Percentiles rank a stretch among this genome's conserved stretches.
Conservation (phyloP, 37 sponge, comb jelly and placozoan species). For the Eunapius fragilis region DNA sequence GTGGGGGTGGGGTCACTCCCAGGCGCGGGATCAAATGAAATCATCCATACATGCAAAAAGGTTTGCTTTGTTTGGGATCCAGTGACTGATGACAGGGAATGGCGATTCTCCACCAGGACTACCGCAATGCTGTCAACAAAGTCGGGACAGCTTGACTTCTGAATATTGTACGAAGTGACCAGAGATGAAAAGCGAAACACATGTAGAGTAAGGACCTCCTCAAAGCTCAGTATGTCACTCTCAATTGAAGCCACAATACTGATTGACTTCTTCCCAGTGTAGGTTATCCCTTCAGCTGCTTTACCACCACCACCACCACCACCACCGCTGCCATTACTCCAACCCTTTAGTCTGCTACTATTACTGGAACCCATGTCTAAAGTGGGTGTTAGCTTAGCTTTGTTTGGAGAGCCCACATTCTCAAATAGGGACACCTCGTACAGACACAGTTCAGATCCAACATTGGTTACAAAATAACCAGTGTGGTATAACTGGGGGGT, state of each 20-base stretch:
- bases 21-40: slow-evolving; percentile 20
- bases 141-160: slow-evolving; percentile 29
- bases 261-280: slow-evolving; percentile 58
- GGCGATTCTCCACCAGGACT: slow-evolving; percentile 48
- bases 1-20: background rate
- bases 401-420: background rate
- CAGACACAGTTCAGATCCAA: slow-evolving; percentile 48
- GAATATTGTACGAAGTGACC: slow-evolving; percentile 43
- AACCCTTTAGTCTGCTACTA: too few species aligned
- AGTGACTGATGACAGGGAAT: background rate
- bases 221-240: slow-evolving; percentile 34
- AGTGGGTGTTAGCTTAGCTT: background rate
- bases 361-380: background rate
- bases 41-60: slow-evolving; percentile 55
- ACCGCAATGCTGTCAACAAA: slow-evolving; percentile 32
- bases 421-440: slow-evolving; percentile 56
- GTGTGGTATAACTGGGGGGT: slow-evolving; percentile 31
- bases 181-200: slow-evolving; percentile 55
- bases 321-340: too few species aligned
- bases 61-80: background rate
- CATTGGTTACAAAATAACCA: slow-evolving; percentile 69
- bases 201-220: slow-evolving; percentile 51
- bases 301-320: background rate
- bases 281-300: slow-evolving; percentile 15
- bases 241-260: slow-evolving; percentile 23